Evolutionary conservation across 1,140 invertebrate genomes (phyloP).

Genomic region (Diorhabda carinulata): DNA sequence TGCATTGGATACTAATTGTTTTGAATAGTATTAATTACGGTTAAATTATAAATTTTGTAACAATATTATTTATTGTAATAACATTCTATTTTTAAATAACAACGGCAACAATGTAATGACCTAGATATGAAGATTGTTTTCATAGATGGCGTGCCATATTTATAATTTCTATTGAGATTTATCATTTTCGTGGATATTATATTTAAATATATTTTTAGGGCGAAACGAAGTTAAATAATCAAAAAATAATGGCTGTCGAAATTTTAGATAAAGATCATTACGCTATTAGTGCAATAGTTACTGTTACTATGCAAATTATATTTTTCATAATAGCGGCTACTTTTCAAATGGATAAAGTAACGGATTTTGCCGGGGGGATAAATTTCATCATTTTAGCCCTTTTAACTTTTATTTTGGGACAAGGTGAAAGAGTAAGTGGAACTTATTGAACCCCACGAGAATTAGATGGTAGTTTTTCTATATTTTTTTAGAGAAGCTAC

Average conservation of each 20-base stretch:
- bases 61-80: neutral
- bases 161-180: neutral
- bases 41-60: neutral
- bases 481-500: constrained; percentile 61
- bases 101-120: too few relatives aligned
- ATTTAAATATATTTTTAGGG: constrained; percentile 18
- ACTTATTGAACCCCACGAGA: neutral
- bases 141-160: neutral
- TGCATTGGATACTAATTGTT: too few relatives aligned
- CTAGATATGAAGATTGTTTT: neutral
- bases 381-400: constrained; percentile 87
- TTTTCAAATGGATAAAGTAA: constrained; percentile 85
- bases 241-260: constrained; percentile 56
- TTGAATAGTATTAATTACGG: neutral
- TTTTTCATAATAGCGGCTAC: constrained; percentile 83
- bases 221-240: constrained; percentile 7
- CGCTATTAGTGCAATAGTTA: constrained; percentile 83
- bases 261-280: constrained; percentile 83
- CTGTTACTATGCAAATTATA: constrained; percentile 79
- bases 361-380: constrained; percentile 86
- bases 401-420: constrained; percentile 79
- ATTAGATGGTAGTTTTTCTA: constrained; percentile 5
- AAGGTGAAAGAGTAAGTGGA: constrained; percentile 63
- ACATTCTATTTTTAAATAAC: neutral
- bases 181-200: neutral